Evolutionary conservation across 2,113 vertebrate genomes (phyloP).

Genomic region (Taurulus bubalis): DNA sequence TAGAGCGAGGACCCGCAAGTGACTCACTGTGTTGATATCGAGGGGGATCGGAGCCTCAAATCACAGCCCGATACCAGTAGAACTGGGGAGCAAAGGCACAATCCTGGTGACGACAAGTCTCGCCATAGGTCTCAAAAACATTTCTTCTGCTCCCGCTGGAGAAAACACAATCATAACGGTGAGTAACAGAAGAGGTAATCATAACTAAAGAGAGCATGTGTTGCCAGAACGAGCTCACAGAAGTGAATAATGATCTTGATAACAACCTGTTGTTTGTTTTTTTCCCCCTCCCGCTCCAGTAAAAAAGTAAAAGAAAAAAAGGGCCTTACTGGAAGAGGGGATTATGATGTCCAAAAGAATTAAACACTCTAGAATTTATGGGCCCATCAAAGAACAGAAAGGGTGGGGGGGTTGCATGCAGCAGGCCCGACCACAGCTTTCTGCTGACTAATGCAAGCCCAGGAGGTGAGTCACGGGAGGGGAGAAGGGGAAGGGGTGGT

Average conservation of each 20-base stretch:
- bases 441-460: slow-evolving; percentile 80
- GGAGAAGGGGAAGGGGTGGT: slow-evolving; percentile 7
- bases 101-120: slow-evolving; percentile 7
- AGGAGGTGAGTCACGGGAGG: slow-evolving; percentile 78
- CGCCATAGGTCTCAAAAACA: slow-evolving; percentile 6
- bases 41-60: slow-evolving; percentile 17
- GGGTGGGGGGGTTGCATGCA: slow-evolving; percentile 49
- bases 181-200: slow-evolving; percentile 39
- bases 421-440: slow-evolving; percentile 75
- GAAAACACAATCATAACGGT: slow-evolving; percentile 19
- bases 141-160: neutral
- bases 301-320: slow-evolving; percentile 49
- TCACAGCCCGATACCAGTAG: slow-evolving; percentile 6
- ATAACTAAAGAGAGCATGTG: slow-evolving; percentile 34
- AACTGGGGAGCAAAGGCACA: neutral
- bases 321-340: slow-evolving; percentile 84
- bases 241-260: slow-evolving; percentile 62
- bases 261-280: slow-evolving; percentile 70
- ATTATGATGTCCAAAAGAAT: slow-evolving; percentile 84
- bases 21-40: slow-evolving; percentile 63
- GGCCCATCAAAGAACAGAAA: slow-evolving; percentile 81
- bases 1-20: slow-evolving; percentile 53
- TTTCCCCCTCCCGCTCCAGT: slow-evolving; percentile 19
- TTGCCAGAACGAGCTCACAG: slow-evolving; percentile 37
- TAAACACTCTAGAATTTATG: slow-evolving; percentile 84